A percentile compares a stretch with the other conserved stretches of the same genome.
Conservation (phyloP, 2,113 vertebrate genomes). For the Pelmatolapia mariae region DNA sequence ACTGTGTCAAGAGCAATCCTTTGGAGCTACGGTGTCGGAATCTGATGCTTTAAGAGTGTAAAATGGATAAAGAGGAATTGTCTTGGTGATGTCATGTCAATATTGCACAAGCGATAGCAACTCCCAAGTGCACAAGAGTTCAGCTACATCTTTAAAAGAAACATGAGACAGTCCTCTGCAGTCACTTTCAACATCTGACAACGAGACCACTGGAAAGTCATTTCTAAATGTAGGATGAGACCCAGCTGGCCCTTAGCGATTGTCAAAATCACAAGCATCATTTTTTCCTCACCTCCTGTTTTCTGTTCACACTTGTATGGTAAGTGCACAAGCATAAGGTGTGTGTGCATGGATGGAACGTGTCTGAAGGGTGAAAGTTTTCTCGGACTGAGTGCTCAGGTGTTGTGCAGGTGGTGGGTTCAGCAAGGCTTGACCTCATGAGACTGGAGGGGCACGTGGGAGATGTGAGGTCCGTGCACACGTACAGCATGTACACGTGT, state of each 20-base stretch:
- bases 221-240: constrained; percentile 44
- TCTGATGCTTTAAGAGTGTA: constrained; percentile 9
- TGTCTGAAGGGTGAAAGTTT: neutral
- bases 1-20: neutral
- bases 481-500: neutral
- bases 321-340: constrained; percentile 18
- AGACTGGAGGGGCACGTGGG: neutral
- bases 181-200: neutral
- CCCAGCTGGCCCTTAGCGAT: constrained; percentile 28
- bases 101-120: neutral
- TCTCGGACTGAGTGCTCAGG: constrained; percentile 16
- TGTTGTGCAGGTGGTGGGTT: neutral
- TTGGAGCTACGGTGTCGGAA: constrained; percentile 15
- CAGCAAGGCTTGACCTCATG: neutral
- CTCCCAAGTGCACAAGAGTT: neutral
- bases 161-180: neutral
- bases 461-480: neutral
- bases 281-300: constrained; percentile 40
- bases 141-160: neutral
- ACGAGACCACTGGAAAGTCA: neutral
- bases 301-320: constrained; percentile 29
- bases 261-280: constrained; percentile 27
- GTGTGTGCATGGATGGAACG: neutral
- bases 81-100: constrained; percentile 7
- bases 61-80: constrained; percentile 1